phyloP scores from a whole-genome alignment of 2,888 invertebrate species.

The Tanytarsus gracilentus region DNA sequence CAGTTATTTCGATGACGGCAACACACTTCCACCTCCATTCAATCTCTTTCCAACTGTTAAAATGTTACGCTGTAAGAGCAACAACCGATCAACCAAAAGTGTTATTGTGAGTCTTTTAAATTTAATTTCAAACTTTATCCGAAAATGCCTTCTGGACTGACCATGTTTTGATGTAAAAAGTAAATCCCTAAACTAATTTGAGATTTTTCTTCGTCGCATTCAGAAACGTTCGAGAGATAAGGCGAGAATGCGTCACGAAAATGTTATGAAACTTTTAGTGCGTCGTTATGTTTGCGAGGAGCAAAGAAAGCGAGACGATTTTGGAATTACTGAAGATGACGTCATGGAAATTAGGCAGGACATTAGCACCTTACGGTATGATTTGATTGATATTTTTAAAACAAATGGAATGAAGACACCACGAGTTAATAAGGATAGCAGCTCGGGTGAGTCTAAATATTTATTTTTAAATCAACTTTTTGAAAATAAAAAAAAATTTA shows the following conservation, averaged over 20 bases:
- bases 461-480: neutral
- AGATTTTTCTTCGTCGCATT: no score
- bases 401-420: slow-evolving; percentile 85
- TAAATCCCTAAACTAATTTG: no score
- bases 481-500: slow-evolving; percentile 5
- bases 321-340: slow-evolving; percentile 92
- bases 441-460: neutral
- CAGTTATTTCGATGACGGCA: slow-evolving; percentile 89
- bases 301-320: slow-evolving; percentile 80
- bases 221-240: slow-evolving; percentile 66
- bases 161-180: no score
- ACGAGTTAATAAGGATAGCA: slow-evolving; percentile 40
- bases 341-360: slow-evolving; percentile 97
- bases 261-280: slow-evolving; percentile 79
- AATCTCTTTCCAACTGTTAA: slow-evolving; percentile 87
- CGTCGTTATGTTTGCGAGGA: slow-evolving; percentile 85
- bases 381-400: slow-evolving; percentile 81
- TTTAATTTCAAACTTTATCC: slow-evolving; percentile 4
- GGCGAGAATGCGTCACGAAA: slow-evolving; percentile 63
- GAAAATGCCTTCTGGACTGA: no score
- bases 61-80: slow-evolving; percentile 40
- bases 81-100: slow-evolving; percentile 48
- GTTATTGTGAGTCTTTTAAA: slow-evolving; percentile 51
- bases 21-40: slow-evolving; percentile 89
- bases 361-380: slow-evolving; percentile 87